phyloP scores from a whole-genome alignment of 2,797 vertebrate genomes.

The Vespertilio murinus region DNA sequence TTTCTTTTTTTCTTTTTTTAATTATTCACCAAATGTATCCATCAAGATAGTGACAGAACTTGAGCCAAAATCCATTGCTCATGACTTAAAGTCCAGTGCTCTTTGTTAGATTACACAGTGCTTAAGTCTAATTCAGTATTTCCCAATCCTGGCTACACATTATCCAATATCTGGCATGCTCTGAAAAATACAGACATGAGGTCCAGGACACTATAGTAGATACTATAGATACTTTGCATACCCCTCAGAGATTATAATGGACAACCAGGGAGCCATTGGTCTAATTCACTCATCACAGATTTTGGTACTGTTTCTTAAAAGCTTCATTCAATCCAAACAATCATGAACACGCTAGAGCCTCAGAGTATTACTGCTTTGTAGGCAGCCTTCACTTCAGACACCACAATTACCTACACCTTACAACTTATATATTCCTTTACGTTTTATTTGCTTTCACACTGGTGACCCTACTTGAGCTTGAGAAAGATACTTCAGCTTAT shows the following conservation, averaged over 20 bases:
- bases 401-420: background rate
- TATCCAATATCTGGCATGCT: background rate
- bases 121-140: background rate
- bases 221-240: background rate
- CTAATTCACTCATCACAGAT: background rate
- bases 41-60: background rate
- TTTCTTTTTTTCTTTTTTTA: background rate
- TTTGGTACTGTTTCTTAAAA: background rate
- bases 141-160: background rate
- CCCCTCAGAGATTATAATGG: background rate
- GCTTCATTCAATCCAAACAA: background rate
- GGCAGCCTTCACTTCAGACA: background rate
- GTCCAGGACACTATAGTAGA: background rate
- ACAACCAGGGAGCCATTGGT: background rate
- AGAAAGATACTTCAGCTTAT: background rate
- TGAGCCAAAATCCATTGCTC: background rate
- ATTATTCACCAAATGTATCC: background rate
- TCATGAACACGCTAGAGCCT: background rate
- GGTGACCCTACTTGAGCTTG: background rate
- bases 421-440: background rate
- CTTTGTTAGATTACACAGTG: background rate
- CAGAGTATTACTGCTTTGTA: background rate
- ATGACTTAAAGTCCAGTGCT: background rate
- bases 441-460: background rate
- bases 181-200: background rate